Evolutionary conservation across 2,797 vertebrate species (phyloP), one percentile per base, ranked within the genome.

Genomic region (Cichlasoma orientale): DNA sequence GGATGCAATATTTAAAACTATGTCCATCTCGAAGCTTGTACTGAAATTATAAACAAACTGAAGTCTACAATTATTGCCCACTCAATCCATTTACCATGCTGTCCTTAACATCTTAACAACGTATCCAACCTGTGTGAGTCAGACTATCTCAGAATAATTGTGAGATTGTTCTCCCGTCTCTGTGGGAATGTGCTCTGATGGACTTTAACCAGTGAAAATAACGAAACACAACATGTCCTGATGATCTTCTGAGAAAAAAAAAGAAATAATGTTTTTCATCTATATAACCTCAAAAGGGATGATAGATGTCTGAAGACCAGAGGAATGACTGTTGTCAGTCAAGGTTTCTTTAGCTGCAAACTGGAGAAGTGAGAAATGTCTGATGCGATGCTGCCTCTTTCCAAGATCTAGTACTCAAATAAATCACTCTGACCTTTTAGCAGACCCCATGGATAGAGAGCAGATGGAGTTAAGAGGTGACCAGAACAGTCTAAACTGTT

Each of bases 191-290:
- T 50, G 47, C 18, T 8, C 5, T 19, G 47, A 6, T 19, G 1
- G 41, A 18, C 4, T 25, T 38, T 63, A 41, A 63, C 33, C 58
- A 82, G 71, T 59, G 58, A 86, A 89, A 91, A 90, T 77, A 84
- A 90, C 88, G 73, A 83, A 79, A 86, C 19, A 70, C 76, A 68
- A 78, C 47, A 82, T 50, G 80, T 74, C 86, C 36, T 75, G 12
- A n/a, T 50, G 27, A 68, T 50, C 10, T 13, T 27, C n/a, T 19
- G 10, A 55, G 56, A 56, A 68, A 71, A 72, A 50, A 44, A 55
- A 75, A 25, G 41, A 0, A 0, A 0, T 27, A 4, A 2, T 4
- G 14, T 4, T 23, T 55, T 25, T 80, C 31, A 56, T 69, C 29
- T 56, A 16, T 68, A 50, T n/a, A 29, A 29, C 41, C 41, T 50